These are phyloP conservation scores for Caenorhabditis macrosperma DNA, from an alignment of 2,888 invertebrate genomes.

Conservation along the genomic window DNA sequence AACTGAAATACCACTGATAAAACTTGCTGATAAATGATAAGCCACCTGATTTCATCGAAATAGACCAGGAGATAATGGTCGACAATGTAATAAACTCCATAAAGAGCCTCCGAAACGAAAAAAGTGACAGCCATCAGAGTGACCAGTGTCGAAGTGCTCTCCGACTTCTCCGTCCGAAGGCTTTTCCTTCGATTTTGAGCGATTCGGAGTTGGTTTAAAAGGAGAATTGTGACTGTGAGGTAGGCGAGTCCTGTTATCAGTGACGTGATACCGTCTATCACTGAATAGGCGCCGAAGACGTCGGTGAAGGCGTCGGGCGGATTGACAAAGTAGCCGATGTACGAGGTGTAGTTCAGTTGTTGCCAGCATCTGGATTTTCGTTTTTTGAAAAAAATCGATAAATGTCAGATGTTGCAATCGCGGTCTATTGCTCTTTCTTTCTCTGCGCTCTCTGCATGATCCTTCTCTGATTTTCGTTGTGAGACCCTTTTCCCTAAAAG, in stretches of 20 bases:
- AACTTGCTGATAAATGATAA: too few relatives aligned
- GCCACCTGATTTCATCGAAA: too few relatives aligned
- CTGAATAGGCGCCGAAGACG: background rate
- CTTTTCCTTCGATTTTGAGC: background rate
- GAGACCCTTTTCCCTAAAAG: too few relatives aligned
- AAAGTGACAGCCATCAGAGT: background rate
- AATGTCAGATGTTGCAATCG: too few relatives aligned
- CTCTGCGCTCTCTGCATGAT: too few relatives aligned
- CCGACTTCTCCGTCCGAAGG: background rate
- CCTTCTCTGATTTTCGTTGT: too few relatives aligned
- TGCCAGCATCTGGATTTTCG: too few relatives aligned
- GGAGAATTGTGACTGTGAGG: background rate
- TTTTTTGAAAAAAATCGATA: too few relatives aligned
- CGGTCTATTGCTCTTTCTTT: too few relatives aligned
- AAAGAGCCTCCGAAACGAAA: background rate
- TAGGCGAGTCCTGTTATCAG: background rate
- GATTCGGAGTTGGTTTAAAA: background rate
- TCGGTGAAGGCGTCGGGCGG: too few relatives aligned
- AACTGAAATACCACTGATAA: background rate
- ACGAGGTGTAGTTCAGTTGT: too few relatives aligned
- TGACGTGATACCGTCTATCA: background rate
- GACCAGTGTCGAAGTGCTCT: background rate
- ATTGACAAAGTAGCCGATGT: too few relatives aligned
- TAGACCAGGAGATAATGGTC: background rate
- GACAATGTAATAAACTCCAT: background rate